Evolutionary conservation across 2,797 vertebrate genomes (phyloP).

Genomic region (Orientallactaga sibirica): DNA sequence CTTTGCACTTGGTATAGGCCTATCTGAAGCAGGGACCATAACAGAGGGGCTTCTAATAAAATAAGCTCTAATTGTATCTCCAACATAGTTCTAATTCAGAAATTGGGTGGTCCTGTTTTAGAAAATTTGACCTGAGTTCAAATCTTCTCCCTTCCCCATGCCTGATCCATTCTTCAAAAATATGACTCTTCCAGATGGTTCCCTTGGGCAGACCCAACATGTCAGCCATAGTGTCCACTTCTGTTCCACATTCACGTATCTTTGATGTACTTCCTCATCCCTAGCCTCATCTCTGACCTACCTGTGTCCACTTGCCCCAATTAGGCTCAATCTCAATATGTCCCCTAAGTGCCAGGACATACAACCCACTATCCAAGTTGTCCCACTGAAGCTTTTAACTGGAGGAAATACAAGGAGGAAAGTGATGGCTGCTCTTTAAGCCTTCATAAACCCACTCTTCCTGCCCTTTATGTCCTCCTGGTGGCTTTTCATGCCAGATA

Average conservation of each 20-base stretch:
- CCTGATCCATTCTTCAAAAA: not conserved
- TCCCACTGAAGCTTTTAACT: not conserved
- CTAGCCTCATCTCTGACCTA: not conserved
- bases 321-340: not conserved
- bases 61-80: not conserved
- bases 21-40: not conserved
- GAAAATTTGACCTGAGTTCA: not conserved
- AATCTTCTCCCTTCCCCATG: not conserved
- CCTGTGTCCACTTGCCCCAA: not conserved
- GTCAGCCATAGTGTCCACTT: accelerated
- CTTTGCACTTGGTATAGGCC: not conserved
- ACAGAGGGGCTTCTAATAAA: not conserved
- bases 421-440: not conserved
- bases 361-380: not conserved
- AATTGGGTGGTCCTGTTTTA: not conserved
- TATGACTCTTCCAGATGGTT: not conserved
- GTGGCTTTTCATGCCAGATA: not conserved
- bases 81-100: not conserved
- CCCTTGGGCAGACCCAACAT: not conserved
- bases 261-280: not conserved
- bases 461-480: not conserved
- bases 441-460: not conserved
- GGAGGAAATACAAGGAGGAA: not conserved
- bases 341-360: not conserved
- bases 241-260: not conserved